These are phyloP conservation scores for Microctonus aethiopoides DNA, from an alignment of 2,888 invertebrate species.

Conservation along the genomic window DNA sequence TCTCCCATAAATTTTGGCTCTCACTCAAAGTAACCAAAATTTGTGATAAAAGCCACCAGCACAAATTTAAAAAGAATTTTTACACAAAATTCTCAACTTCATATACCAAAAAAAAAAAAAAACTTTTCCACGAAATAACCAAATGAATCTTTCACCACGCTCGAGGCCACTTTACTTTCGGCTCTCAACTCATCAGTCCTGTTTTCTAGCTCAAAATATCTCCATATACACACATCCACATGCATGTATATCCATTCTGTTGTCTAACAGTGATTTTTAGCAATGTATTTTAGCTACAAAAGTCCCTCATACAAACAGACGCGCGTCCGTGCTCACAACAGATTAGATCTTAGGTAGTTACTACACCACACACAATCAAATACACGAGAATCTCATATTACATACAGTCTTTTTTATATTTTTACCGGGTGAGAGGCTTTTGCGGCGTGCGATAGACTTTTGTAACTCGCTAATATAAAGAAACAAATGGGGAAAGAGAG, in stretches of 20 bases:
- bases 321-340: conserved; percentile 49
- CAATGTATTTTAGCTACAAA: conserved; percentile 50
- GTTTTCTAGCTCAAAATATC: background rate
- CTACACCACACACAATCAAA: conserved; percentile 47
- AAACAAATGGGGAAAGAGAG: background rate
- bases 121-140: conserved; percentile 13
- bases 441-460: background rate
- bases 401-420: conserved; percentile 36
- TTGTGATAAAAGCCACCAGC: no score
- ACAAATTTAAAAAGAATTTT: no score
- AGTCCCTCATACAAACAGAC: conserved; percentile 58
- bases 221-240: no score
- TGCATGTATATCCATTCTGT: background rate
- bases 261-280: background rate
- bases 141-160: background rate
- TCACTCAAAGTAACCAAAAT: no score
- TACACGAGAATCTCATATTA: conserved; percentile 64
- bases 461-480: no score
- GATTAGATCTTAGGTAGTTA: conserved; percentile 60
- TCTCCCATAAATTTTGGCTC: no score
- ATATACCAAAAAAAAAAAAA: no score
- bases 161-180: background rate
- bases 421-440: conserved; percentile 17
- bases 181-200: background rate
- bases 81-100: no score